Conservation (phyloP, 2,113 vertebrate species). For the Pardalotus punctatus region DNA sequence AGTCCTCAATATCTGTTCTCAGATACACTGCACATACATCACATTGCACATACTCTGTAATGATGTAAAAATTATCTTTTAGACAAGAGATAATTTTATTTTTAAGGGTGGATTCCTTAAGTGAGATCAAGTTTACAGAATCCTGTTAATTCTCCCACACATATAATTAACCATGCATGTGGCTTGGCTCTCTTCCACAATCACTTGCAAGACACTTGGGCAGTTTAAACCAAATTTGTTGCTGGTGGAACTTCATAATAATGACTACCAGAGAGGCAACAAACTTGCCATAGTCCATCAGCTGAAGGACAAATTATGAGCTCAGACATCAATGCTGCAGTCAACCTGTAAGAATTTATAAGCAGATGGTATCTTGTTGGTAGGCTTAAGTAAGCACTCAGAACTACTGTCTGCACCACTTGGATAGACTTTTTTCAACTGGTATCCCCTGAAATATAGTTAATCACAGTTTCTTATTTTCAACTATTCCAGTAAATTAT, state of each 20-base stretch:
- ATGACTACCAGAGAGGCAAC: not conserved
- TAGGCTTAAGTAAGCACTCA: not conserved
- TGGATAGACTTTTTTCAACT: not conserved
- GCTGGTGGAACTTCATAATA: not conserved
- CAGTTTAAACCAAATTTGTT: not conserved
- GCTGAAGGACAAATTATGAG: not conserved
- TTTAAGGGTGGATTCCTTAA: not conserved
- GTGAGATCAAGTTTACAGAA: not conserved
- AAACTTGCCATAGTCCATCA: not conserved
- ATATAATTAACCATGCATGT: not conserved
- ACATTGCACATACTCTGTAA: not conserved
- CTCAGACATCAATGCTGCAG: not conserved
- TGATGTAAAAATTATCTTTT: not conserved
- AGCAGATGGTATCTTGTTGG: not conserved
- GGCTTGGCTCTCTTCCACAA: not conserved
- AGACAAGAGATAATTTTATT: not conserved
- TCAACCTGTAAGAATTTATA: not conserved
- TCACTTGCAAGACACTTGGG: not conserved
- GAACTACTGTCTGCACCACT: not conserved
- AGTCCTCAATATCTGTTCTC: not conserved
- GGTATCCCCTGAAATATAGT: not conserved
- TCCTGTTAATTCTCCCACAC: not conserved
- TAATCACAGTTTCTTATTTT: not conserved
- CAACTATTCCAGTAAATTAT: not conserved
- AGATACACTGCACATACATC: too few relatives aligned